These are phyloP conservation scores for Calcarius ornatus DNA, from an alignment of 2,113 vertebrate species.

Conservation along the genomic window DNA sequence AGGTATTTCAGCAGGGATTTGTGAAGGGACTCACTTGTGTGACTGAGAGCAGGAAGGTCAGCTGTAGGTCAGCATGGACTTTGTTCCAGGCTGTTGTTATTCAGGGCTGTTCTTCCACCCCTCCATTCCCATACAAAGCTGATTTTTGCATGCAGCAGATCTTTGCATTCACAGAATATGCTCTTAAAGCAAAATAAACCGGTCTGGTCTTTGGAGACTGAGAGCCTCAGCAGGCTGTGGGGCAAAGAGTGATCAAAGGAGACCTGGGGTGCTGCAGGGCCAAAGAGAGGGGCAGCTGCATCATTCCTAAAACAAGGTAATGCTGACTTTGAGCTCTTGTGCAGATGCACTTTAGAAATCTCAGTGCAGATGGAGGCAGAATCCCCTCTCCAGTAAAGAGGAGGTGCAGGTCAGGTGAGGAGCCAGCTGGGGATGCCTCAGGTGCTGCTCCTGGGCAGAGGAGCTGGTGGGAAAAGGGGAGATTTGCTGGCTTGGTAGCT, in stretches of 20 bases:
- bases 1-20: not conserved
- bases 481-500: not conserved
- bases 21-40: not conserved
- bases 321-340: not conserved
- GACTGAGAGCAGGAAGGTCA: not conserved
- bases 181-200: not conserved
- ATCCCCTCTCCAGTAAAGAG: not conserved
- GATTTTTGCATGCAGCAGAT: not conserved
- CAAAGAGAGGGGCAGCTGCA: not conserved
- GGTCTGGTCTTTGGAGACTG: not conserved
- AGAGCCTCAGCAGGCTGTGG: not conserved
- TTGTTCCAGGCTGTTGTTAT: not conserved
- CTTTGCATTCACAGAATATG: not conserved
- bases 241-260: not conserved
- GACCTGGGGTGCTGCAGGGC: not conserved
- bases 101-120: not conserved
- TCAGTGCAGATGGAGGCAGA: not conserved
- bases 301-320: not conserved
- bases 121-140: not conserved
- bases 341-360: not conserved
- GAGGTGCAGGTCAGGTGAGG: not conserved
- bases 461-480: not conserved
- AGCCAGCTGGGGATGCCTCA: not conserved
- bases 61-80: not conserved
- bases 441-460: not conserved